Base-by-base conservation (phyloP, 2,797 vertebrate species). In the Phylloscopus collybita region DNA sequence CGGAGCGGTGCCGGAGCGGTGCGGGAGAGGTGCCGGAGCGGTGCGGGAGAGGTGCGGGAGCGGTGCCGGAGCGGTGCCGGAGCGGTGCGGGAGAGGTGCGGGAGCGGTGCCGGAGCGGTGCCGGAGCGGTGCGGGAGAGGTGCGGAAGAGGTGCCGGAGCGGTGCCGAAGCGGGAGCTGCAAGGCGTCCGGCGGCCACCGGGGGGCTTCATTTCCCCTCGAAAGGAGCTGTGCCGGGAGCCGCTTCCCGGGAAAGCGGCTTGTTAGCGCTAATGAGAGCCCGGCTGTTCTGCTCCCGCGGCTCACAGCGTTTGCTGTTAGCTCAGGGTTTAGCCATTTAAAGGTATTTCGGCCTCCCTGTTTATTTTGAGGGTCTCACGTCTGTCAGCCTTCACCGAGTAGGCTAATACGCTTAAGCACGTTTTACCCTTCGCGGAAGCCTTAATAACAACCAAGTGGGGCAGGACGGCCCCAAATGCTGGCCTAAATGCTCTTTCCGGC, bases 191-290 rank as follows among this genome's bases (percentile, higher is more conserved):
- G 26, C 9, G 18, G 88, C 96, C 97, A 96, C 97, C 49, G 94
- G 97, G 90, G 95, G 97, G 97, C 96, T 94, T 96, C 93, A 59
- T 93, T 82, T 90, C 86, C 20, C 86, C 96, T 94, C 85, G 36
- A 45, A 94, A 95, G 69, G 82, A 34, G 29, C 62, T 57, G 10
- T 11, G 65, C 29, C 54, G 57, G 49, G 62, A 76, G 75, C 38
- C 8, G 54, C 76, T 95, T 38, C 10, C 80, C 29, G 59, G 40
- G 82, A 50, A 51, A 49, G 81, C 36, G 73, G 34, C 72, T 95
- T 9, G 82, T 85, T 83, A 74, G 72, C 38, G 69, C 38, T 93
- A 79, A 86, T 53, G 86, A 88, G 80, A 38, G 67, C 60, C 26
- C 6, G 91, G 74, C 70, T 81, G 53, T 16, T 16, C 72, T 57